phyloP scores from a whole-genome alignment of 2,113 vertebrate genomes.

The Mandrillus leucophaeus region DNA sequence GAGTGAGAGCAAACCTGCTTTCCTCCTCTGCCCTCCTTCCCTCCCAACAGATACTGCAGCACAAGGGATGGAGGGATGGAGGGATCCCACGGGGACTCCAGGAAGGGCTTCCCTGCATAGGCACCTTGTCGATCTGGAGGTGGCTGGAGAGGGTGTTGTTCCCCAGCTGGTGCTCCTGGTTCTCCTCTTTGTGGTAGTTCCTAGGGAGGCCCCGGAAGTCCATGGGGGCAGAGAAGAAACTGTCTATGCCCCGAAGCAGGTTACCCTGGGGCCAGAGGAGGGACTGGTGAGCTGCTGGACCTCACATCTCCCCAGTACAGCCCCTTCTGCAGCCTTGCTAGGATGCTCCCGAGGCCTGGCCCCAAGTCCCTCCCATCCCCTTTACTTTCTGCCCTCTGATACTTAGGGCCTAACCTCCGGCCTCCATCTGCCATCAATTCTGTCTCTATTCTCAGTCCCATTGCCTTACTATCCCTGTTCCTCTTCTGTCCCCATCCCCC shows the following conservation, averaged over 20 bases:
- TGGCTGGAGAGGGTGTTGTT: constrained; percentile 77
- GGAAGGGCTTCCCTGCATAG: not conserved
- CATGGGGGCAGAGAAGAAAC: constrained; percentile 69
- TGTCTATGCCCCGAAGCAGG: constrained; percentile 50
- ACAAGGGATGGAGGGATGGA: not conserved
- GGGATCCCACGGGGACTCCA: not conserved
- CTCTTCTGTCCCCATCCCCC: no score
- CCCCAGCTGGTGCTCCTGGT: constrained; percentile 67
- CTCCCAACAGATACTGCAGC: not conserved
- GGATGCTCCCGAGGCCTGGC: not conserved
- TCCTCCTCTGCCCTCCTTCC: not conserved
- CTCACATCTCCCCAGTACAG: not conserved
- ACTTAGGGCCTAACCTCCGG: not conserved
- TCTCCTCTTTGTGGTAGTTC: constrained; percentile 80
- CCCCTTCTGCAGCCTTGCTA: not conserved
- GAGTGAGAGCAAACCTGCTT: not conserved
- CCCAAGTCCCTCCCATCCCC: no score
- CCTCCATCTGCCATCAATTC: not conserved
- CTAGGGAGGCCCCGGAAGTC: constrained; percentile 72
- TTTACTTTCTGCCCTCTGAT: not conserved
- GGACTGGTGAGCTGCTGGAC: not conserved
- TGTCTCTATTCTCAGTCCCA: not conserved
- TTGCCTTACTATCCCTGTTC: not conserved
- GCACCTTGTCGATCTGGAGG: constrained; percentile 78
- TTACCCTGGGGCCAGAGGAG: constrained; percentile 50